Base-by-base conservation (phyloP, 2,888 invertebrate species). In the Synanthedon andrenaeformis region DNA sequence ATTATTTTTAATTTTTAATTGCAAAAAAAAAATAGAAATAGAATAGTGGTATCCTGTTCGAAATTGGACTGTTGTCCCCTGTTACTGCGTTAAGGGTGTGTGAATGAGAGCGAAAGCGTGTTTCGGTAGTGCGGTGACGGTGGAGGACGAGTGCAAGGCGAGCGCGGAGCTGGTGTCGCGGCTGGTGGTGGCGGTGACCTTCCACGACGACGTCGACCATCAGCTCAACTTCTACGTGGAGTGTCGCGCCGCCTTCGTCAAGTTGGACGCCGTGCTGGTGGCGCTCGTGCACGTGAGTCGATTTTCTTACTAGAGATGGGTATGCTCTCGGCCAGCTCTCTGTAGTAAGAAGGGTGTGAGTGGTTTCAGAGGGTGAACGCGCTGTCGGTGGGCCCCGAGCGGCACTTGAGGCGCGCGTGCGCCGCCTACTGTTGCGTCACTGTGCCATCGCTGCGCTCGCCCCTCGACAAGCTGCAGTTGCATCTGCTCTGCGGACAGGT, bases 351-450 rank as follows among this genome's bases (percentile, higher is more conserved):
- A n/a, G 3, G 8, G 28, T 2, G 28, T 28, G 28, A 28, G 35
- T 35, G 35, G 10, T 35, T 35, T 5, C 45, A 45, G 45, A 14
- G 45, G n/a, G 45, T 45, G 45, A 45, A 45, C 14, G 45, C 45
- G n/a, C 45, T 45, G 56, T 90, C 95, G 17, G 60, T 61, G 42
- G 57, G 63, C 42, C 63, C 63, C 42, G 95, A 95, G 2, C 92
- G 92, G 12, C 93, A 95, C 64, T 94, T 97, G 87, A 94, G 95
- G 41, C 92, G 96, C 69, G 98, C 98, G 2, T 98, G 98, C 85
- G 93, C 96, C 50, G 98, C 99, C 0, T 99, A 96, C 83, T 94
- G 94, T 78, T 98, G 94, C 80, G 97, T 99, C 58, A 98, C 98
- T 8, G 95, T 97, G 74, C 99, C 99, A n/a, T 98, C 98, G 12